These are phyloP conservation scores for Neotoxoptera formosana DNA, from an alignment of 1,140 invertebrate species.

Conservation along the genomic window DNA sequence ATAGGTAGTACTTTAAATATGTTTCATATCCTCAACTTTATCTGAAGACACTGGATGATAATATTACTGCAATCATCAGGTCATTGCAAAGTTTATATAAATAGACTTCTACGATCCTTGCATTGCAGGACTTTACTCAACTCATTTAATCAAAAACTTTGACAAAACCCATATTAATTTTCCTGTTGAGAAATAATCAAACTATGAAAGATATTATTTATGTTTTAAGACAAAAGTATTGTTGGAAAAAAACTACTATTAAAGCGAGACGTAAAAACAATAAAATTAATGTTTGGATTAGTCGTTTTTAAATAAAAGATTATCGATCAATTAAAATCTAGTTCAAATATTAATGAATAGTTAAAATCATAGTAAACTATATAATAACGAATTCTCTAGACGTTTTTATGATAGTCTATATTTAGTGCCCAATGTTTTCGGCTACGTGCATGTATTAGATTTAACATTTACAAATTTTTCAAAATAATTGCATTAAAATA, in stretches of 20 bases:
- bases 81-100: slow-evolving; percentile 33
- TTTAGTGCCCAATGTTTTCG: background rate
- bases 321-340: background rate
- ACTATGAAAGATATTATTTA: background rate
- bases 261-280: background rate
- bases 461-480: background rate
- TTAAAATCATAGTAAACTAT: background rate
- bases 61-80: slow-evolving; percentile 2
- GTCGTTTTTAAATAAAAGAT: background rate
- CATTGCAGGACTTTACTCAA: slow-evolving; percentile 8
- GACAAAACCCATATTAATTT: slow-evolving; percentile 25
- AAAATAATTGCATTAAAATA: too few relatives aligned
- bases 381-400: background rate
- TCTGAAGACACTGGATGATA: background rate
- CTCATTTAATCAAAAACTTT: slow-evolving; percentile 41
- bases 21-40: background rate
- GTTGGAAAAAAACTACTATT: background rate
- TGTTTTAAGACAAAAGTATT: background rate
- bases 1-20: background rate
- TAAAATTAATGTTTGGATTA: background rate
- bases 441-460: background rate
- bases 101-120: background rate
- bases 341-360: background rate
- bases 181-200: background rate
- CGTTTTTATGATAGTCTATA: background rate